These are phyloP conservation scores for Butorides virescens DNA, from an alignment of 2,113 vertebrate species.

Conservation along the genomic window DNA sequence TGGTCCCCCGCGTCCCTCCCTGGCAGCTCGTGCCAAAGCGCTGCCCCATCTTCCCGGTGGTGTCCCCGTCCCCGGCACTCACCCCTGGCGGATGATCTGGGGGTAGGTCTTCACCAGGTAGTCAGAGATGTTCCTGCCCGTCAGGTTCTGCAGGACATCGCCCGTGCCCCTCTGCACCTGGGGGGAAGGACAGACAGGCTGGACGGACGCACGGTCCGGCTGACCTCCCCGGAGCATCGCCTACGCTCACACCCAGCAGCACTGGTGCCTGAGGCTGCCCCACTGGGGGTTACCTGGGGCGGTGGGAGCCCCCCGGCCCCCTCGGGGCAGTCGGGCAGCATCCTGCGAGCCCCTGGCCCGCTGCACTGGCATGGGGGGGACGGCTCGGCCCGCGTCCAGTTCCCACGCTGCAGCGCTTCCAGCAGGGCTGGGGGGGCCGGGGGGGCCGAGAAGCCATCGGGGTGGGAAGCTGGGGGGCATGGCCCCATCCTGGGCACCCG, in stretches of 20 bases:
- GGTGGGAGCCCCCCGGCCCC: slow-evolving; percentile 83
- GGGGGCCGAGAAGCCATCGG: slow-evolving; percentile 57
- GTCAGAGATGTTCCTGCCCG: slow-evolving; percentile 87
- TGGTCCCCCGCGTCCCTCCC: not conserved
- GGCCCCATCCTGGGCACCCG: not conserved
- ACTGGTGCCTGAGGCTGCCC: rapidly evolving
- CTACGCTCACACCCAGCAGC: not conserved
- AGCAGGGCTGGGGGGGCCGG: slow-evolving; percentile 45
- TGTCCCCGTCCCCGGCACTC: not conserved
- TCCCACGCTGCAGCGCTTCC: slow-evolving; percentile 66
- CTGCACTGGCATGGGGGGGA: slow-evolving; percentile 86
- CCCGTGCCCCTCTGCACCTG: slow-evolving; percentile 43
- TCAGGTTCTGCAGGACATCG: slow-evolving; percentile 87
- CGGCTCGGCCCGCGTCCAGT: slow-evolving; percentile 73
- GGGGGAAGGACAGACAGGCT: rapidly evolving
- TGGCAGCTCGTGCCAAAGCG: not conserved
- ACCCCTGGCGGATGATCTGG: slow-evolving; percentile 87
- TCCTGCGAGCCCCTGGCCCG: slow-evolving; percentile 68
- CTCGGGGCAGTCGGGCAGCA: slow-evolving; percentile 84
- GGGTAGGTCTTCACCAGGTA: slow-evolving; percentile 94
- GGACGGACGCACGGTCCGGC: rapidly evolving
- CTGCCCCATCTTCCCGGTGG: not conserved
- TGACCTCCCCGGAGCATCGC: rapidly evolving
- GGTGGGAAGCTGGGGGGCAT: not conserved
- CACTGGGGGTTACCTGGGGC: slow-evolving; percentile 75